A percentile compares a stretch with the other conserved stretches of the same genome.
Evolutionary conservation across 2,888 invertebrate species (phyloP).

Genomic region (Apoderus coryli): DNA sequence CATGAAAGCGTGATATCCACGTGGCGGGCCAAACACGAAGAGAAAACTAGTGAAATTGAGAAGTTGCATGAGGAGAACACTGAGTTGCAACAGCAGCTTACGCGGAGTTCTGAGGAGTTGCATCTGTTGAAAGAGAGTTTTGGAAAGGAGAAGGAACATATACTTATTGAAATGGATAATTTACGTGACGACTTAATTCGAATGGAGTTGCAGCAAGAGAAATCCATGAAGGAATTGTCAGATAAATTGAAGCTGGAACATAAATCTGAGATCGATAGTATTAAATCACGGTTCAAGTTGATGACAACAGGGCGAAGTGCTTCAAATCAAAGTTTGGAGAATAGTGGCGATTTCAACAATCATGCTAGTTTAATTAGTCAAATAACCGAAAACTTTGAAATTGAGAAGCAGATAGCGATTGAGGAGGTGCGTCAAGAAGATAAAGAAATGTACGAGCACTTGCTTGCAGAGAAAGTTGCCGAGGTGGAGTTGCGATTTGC

Average conservation of each 20-base stretch:
- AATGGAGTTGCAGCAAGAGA: conserved; percentile 34
- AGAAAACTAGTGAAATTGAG: conserved; percentile 11
- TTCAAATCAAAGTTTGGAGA: conserved; percentile 60
- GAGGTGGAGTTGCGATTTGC: conserved; percentile 34
- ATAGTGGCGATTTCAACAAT: conserved; percentile 41
- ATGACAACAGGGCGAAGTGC: conserved; percentile 67
- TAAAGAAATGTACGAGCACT: conserved; percentile 35
- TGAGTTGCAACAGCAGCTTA: conserved; percentile 20
- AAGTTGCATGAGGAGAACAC: conserved; percentile 14
- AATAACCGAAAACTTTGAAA: conserved; percentile 49
- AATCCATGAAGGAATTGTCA: conserved; percentile 49
- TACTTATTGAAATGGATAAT: conserved; percentile 15
- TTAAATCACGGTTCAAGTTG: conserved; percentile 57
- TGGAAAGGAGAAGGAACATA: conserved; percentile 17
- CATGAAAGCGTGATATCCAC: conserved; percentile 47
- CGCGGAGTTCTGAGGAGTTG: conserved; percentile 10
- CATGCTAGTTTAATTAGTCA: conserved; percentile 53
- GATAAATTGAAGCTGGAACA: conserved; percentile 58
- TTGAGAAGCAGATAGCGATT: conserved; percentile 40
- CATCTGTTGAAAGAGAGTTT: conserved; percentile 14
- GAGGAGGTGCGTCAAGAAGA: conserved; percentile 40
- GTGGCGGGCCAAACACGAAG: conserved; percentile 10
- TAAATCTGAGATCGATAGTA: conserved; percentile 62
- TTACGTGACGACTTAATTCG: conserved; percentile 25
- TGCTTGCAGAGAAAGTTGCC: conserved; percentile 34